Evolutionary conservation across 2,113 vertebrate genomes (phyloP).

Genomic region (Phylloscopus trochilus): DNA sequence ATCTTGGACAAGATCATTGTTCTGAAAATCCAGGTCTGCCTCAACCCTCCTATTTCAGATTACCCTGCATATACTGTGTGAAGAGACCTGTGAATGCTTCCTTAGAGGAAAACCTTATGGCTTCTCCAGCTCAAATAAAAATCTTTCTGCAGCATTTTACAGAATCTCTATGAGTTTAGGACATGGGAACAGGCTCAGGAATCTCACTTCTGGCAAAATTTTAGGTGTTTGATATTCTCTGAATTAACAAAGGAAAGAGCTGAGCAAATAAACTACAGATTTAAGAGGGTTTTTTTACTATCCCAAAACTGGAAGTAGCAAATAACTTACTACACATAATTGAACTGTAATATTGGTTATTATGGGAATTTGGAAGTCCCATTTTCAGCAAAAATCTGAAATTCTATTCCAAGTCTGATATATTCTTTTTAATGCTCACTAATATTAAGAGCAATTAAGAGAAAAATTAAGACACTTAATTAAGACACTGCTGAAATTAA

Average conservation of each 20-base stretch:
- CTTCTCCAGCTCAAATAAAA: neutral
- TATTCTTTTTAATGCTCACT: neutral
- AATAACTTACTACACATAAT: neutral
- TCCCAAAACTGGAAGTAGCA: neutral
- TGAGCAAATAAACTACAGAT: neutral
- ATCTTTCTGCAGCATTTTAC: neutral
- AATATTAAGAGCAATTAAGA: neutral
- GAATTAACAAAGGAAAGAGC: neutral
- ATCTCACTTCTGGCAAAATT: neutral
- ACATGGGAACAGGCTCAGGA: neutral
- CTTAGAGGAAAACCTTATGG: neutral
- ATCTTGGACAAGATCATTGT: neutral
- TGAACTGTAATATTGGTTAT: neutral
- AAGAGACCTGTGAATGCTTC: neutral
- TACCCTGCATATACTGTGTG: neutral
- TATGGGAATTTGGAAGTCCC: neutral
- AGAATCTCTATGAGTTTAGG: neutral
- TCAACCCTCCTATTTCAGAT: neutral
- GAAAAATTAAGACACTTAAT: neutral
- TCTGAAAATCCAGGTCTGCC: neutral
- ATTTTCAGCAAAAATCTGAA: neutral
- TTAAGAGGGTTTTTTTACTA: neutral
- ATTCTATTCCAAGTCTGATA: neutral
- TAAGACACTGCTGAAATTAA: neutral
- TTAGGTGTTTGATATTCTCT: neutral